Percentiles rank a stretch among this genome's conserved stretches.
phyloP scores from a whole-genome alignment of 2,113 vertebrate species.

The Gymnorhina tibicen region DNA sequence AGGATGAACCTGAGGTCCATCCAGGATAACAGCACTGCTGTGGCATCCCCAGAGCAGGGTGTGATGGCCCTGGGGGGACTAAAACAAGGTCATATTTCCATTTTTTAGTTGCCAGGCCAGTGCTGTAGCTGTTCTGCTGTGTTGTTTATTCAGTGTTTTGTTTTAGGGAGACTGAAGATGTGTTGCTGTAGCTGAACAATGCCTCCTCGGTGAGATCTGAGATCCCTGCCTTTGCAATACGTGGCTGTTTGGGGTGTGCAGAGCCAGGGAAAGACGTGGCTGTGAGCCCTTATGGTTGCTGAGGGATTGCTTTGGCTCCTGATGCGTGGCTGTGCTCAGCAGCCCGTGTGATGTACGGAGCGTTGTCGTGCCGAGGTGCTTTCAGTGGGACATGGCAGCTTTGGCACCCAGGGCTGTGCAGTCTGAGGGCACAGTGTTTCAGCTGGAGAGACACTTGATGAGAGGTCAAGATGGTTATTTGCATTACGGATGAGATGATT shows the following conservation, averaged over 20 bases:
- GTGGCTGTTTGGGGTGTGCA: neutral
- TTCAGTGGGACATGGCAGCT: neutral
- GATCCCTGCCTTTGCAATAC: neutral
- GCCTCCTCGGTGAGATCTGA: neutral
- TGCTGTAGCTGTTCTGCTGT: neutral
- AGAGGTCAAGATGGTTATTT: neutral
- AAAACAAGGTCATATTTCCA: neutral
- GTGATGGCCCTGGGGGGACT: neutral
- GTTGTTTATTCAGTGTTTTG: neutral
- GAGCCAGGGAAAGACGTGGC: neutral
- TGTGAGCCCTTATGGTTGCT: fast-evolving
- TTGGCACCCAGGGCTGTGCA: neutral
- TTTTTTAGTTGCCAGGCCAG: neutral
- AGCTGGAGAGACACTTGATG: neutral
- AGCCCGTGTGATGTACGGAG: fast-evolving
- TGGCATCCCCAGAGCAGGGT: neutral
- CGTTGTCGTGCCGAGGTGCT: fast-evolving
- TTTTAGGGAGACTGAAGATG: neutral
- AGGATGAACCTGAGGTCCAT: neutral
- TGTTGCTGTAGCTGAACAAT: neutral
- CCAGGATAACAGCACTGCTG: neutral
- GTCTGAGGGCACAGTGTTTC: neutral
- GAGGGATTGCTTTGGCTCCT: neutral
- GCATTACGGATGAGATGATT: neutral
- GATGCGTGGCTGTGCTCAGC: neutral